These are phyloP conservation scores for Lepus timidus DNA, from an alignment of 2,113 vertebrate species.

Conservation along the genomic window DNA sequence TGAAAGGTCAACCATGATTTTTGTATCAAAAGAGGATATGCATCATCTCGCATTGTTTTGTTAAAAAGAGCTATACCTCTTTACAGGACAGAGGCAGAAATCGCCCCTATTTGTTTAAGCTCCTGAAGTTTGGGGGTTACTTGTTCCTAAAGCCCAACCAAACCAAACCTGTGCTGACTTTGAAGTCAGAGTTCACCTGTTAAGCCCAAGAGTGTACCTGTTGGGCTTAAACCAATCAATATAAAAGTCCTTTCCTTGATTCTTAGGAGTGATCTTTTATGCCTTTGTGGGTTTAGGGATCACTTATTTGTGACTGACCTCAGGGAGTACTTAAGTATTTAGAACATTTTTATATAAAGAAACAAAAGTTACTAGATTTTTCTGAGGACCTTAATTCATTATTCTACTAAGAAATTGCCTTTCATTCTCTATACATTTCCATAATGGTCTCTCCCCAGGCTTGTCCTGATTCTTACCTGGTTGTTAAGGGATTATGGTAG, in stretches of 20 bases:
- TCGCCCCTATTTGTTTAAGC: not conserved
- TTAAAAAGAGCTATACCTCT: no score
- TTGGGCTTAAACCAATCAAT: not conserved
- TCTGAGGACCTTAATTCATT: not conserved
- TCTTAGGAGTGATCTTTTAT: not conserved
- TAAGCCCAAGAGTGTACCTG: not conserved
- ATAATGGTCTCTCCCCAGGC: not conserved
- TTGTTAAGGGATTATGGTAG: not conserved
- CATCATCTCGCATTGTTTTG: no score
- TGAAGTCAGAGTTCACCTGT: not conserved
- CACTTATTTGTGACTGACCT: not conserved
- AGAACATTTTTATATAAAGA: not conserved
- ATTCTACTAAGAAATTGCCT: not conserved
- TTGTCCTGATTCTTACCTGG: not conserved
- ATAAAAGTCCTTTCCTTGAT: not conserved
- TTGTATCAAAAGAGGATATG: no score
- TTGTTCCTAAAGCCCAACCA: not conserved
- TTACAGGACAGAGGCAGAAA: no score
- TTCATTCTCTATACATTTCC: not conserved
- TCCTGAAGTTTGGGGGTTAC: not conserved
- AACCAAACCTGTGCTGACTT: not conserved
- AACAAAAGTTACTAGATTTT: conserved; percentile 32
- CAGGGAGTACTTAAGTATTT: not conserved
- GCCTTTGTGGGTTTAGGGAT: not conserved
- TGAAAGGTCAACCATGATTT: no score